A percentile compares a stretch with the other conserved stretches of the same genome.
Evolutionary conservation across 2,797 vertebrate species (phyloP).

Genomic region (Ctenopoma kingsleyae): DNA sequence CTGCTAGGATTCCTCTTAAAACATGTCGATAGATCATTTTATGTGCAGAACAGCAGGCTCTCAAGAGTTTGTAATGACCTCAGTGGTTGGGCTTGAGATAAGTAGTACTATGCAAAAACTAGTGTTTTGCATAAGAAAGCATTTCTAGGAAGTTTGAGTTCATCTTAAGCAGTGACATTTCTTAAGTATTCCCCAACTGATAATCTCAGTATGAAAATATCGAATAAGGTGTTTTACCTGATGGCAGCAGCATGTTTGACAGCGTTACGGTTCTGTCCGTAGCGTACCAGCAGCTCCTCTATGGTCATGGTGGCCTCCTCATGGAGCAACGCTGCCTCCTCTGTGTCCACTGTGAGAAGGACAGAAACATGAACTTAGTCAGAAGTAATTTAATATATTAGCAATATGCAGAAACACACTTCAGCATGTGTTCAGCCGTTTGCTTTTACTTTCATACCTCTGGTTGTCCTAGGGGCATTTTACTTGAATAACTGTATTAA

Average conservation of each 20-base stretch:
- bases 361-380: background rate
- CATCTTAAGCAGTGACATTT: background rate
- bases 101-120: too few species aligned
- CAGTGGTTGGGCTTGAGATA: too few species aligned
- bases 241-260: constrained; percentile 83
- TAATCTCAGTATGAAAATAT: background rate
- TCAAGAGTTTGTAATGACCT: too few species aligned
- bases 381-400: background rate
- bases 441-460: too few species aligned
- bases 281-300: constrained; percentile 96
- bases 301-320: constrained; percentile 99
- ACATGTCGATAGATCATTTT: too few species aligned
- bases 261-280: constrained; percentile 92
- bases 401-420: background rate
- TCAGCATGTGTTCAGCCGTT: background rate
- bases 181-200: too few species aligned
- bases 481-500: background rate
- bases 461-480: background rate
- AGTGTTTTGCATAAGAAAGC: background rate
- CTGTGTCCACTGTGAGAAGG: constrained; percentile 91
- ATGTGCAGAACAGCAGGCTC: too few species aligned
- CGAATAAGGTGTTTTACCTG: constrained; percentile 59
- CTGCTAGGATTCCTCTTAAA: too few species aligned
- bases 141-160: background rate
- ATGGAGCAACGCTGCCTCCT: constrained; percentile 95